Percentiles rank a stretch among this genome's conserved stretches.
These are phyloP conservation scores for Heteromormyrus szaboi DNA, from an alignment of 2,797 vertebrate species.

Conservation along the genomic window DNA sequence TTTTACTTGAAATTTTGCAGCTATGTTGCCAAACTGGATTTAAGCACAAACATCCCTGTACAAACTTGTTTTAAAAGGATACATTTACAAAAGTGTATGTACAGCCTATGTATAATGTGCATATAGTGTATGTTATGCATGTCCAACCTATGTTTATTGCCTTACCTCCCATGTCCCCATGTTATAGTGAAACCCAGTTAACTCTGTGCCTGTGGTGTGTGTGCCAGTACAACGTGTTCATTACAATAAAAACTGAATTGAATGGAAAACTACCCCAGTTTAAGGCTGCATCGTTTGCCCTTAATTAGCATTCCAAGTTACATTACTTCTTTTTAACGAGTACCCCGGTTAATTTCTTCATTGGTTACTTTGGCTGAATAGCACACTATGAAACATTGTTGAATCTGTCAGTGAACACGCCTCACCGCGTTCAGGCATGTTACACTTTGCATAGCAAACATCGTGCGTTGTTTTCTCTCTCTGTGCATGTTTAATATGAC, in stretches of 20 bases:
- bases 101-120: neutral
- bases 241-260: neutral
- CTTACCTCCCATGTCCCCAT: neutral
- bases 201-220: too few relatives aligned
- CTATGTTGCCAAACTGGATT: neutral
- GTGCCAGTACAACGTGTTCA: neutral
- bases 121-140: neutral
- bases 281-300: neutral
- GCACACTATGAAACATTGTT: neutral
- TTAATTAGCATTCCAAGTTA: neutral
- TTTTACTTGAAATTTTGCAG: neutral
- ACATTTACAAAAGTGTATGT: neutral
- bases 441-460: neutral
- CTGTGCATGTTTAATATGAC: neutral
- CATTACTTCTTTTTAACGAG: neutral
- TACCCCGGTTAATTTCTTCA: neutral
- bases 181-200: too few relatives aligned
- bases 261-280: neutral
- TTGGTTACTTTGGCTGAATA: neutral
- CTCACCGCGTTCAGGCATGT: neutral
- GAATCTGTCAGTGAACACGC: neutral
- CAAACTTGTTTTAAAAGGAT: neutral
- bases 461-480: neutral
- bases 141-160: neutral
- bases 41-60: neutral